Base-by-base conservation (phyloP, 2,888 invertebrate species). In the Oscheius sp. region DNA sequence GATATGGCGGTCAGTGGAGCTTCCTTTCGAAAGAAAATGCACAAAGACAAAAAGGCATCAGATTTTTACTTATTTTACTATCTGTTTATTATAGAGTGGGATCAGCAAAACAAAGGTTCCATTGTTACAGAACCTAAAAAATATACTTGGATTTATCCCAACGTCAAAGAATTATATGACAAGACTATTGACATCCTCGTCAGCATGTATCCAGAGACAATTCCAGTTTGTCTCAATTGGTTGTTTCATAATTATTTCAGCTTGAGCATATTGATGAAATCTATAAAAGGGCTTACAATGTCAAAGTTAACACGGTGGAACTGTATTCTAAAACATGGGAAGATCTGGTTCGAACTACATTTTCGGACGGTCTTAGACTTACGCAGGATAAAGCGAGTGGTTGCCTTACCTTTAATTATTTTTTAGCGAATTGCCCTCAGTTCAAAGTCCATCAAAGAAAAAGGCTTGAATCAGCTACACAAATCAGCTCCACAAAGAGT, bases 251-350 rank as follows among this genome's bases (percentile, higher is more conserved):
- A 25, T 17, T 4, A 5, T 39, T n/a, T 65, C 20, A 65, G 52
- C 12, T 65, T 37, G 53, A 34, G 17, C n/a, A 64, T 15, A 64
- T 64, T 31, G 37, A 52, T 23, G 53, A 39, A 17, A 25, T 25
- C 20, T 65, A 65, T 27, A 42, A 65, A 39, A 15, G 65, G n/a
- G 23, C 53, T n/a, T 42, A 53, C 31, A 20, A 29, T 25, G 65
- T 65, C 27, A 10, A 37, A 6, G 65, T 65, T 20, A 34, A 65
- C 23, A 37, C 65, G 1, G n/a, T 52, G 17, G 39, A 34, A 25
- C 45, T 65, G 17, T 65, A 53, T 34, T 39, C 31, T 15, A 65
- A 65, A 53, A 39, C 20, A 2, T 65, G 65, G 65, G 53, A 65
- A 8, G 53, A 53, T n/a, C 42, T 65, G 3, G 46, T 65, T 17